Percentiles rank a stretch among this genome's conserved stretches.
phyloP scores from a whole-genome alignment of 2,797 vertebrate genomes.

The Chaenodraco wilsoni region DNA sequence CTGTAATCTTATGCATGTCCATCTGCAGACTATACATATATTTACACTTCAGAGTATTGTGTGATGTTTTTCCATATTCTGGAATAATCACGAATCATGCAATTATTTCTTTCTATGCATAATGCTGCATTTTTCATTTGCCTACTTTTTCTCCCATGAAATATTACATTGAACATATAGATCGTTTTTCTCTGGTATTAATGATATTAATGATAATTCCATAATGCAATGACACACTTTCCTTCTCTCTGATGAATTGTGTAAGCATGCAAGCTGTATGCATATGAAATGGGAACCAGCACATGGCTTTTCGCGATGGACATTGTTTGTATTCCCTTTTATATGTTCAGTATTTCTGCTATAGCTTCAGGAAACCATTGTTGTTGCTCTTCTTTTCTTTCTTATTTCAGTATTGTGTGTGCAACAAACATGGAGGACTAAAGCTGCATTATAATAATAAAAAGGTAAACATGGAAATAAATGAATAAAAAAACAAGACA shows the following conservation, averaged over 20 bases:
- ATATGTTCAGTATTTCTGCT: slow-evolving; percentile 1
- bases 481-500: no score
- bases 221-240: slow-evolving; percentile 41
- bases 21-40: background rate
- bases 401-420: background rate
- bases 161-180: slow-evolving; percentile 1
- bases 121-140: background rate
- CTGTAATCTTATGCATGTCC: background rate
- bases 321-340: slow-evolving; percentile 31
- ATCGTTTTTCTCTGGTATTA: slow-evolving; percentile 17
- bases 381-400: background rate
- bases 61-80: background rate
- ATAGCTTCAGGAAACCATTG: background rate
- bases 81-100: background rate
- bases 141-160: slow-evolving; percentile 18
- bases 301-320: background rate
- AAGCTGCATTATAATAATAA: no score
- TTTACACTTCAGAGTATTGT: slow-evolving; percentile 1
- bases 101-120: background rate
- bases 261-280: slow-evolving; percentile 16
- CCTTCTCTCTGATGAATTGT: slow-evolving; percentile 9
- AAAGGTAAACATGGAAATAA: no score
- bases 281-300: background rate
- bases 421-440: background rate
- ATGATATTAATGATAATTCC: slow-evolving; percentile 24